These are phyloP conservation scores for Rhinogobius similis DNA, from an alignment of 2,113 vertebrate genomes.

Conservation along the genomic window DNA sequence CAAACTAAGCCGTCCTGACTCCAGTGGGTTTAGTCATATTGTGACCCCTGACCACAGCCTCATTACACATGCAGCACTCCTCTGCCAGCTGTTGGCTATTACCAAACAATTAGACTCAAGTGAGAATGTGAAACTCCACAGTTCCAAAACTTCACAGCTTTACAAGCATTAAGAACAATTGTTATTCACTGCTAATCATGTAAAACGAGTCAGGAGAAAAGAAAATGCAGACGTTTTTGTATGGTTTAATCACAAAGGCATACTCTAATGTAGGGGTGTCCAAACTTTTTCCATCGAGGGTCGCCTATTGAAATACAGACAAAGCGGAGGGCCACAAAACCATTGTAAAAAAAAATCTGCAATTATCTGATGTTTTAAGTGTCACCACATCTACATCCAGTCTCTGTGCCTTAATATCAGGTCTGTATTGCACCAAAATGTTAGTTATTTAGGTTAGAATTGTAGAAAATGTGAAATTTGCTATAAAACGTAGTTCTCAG, in stretches of 20 bases:
- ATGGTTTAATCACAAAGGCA: not conserved
- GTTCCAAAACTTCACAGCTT: not conserved
- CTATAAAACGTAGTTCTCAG: no score
- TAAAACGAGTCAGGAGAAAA: not conserved
- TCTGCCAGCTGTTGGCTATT: not conserved
- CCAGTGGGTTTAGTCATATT: not conserved
- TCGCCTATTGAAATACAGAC: no score
- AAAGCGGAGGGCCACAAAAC: no score
- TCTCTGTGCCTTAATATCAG: no score
- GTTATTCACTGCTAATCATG: not conserved
- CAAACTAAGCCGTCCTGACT: not conserved
- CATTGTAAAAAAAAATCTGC: no score
- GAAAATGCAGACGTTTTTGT: not conserved
- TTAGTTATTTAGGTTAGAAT: no score
- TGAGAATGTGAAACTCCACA: not conserved
- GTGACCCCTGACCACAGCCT: not conserved
- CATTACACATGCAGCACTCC: not conserved
- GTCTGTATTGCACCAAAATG: no score
- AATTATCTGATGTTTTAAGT: no score
- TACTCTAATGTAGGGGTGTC: no score
- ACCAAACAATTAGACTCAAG: not conserved
- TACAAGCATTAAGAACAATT: not conserved
- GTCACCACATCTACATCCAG: no score
- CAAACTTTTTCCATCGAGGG: no score
- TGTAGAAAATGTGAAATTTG: no score